Base-by-base conservation (phyloP, 2,797 vertebrate species). In the Lepilemur septentrionalis region DNA sequence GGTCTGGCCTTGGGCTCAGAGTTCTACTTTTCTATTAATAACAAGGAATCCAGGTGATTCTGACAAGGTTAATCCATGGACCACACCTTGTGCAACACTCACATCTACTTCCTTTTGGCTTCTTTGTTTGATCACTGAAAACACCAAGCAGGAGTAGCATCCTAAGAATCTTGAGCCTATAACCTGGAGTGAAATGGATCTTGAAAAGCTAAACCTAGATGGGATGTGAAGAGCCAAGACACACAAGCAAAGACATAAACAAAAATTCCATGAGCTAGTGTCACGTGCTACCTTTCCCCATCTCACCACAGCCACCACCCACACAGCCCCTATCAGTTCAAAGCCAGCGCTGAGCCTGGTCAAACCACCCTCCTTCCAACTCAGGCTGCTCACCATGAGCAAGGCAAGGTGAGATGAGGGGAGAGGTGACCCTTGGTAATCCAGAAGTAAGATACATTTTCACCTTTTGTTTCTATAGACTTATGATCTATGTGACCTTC, bases 1-100 rank as follows among this genome's bases (percentile, higher is more conserved):
- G 12, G 2, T 35, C 43, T 63, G 79, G 48, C 28, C 43, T 50
- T 20, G n/a, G 88, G 23, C n/a, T 50, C n/a, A 5, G 38, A 72
- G 32, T 70, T 73, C 23, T 89, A 18, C 30, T 55, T 96, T 81
- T 94, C 83, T 81, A 23, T 57, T 57, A 57, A 57, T 57, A 80
- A 72, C 18, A 65, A 28, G 35, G 30, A 13, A 63, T n/a, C 41
- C 48, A 14, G 43, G n/a, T 41, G 46, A 78, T 22, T 89, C 52
- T 48, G 25, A 55, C 14, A 28, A 5, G 41, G 76, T 32, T 18
- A 8, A 48, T 4, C 14, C 2, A 18, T 3, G 32, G 32, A 25
- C 10, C 14, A n/a, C 23, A 14, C 13, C n/a, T 72, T 11, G 7
- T 0, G 17, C 87, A 95, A 88, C 70, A 69, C 20, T 35, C 52